These are phyloP conservation scores for Cricetomys ansorgei DNA, from an alignment of 2,113 vertebrate genomes.

Conservation along the genomic window DNA sequence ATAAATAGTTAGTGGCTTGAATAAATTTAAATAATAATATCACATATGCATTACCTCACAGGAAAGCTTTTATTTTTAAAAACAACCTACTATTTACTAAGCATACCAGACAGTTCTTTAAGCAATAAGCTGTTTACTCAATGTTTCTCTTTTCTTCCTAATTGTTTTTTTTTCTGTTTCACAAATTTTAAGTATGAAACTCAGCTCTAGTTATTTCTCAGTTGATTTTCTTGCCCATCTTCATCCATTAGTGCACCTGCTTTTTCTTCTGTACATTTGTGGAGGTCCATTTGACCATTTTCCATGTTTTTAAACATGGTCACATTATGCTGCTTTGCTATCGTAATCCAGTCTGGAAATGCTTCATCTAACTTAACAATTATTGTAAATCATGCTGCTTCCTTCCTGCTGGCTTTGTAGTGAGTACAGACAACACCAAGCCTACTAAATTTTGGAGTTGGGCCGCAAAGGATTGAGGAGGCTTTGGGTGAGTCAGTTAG, in stretches of 20 bases:
- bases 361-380: conserved; percentile 41
- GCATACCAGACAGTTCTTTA: not conserved
- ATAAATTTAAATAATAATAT: not conserved
- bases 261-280: not conserved
- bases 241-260: not conserved
- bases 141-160: not conserved
- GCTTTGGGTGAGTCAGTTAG: not conserved
- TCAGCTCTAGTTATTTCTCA: not conserved
- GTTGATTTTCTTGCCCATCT: not conserved
- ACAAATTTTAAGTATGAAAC: not conserved
- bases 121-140: not conserved
- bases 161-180: not conserved
- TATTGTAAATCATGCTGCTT: not conserved
- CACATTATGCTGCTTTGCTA: not conserved
- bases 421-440: not conserved
- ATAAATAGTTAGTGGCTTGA: not conserved
- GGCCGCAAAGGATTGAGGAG: not conserved
- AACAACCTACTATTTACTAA: not conserved
- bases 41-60: not conserved
- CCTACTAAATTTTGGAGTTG: not conserved
- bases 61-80: not conserved
- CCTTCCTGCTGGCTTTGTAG: not conserved
- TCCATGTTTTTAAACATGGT: conserved; percentile 9
- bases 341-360: conserved; percentile 32
- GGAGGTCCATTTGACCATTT: not conserved